phyloP scores from a whole-genome alignment of 2,797 vertebrate species.

The Melanogrammus aeglefinus region DNA sequence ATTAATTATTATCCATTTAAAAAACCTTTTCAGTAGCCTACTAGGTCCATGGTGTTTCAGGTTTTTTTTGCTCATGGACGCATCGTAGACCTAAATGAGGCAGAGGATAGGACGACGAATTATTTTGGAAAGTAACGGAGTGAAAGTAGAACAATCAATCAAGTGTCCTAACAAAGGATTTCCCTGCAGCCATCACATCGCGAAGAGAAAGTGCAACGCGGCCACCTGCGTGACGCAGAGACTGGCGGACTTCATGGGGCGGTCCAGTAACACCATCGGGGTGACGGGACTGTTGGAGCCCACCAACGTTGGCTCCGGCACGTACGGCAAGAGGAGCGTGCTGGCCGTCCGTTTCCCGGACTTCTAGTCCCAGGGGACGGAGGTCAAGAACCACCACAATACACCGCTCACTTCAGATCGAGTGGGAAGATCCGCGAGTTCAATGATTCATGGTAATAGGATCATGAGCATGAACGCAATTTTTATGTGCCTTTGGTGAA shows the following conservation, averaged over 20 bases:
- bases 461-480: neutral
- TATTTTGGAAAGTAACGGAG: neutral
- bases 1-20: neutral
- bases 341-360: slow-evolving; percentile 36
- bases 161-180: neutral
- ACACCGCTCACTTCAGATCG: neutral
- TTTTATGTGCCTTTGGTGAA: neutral
- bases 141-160: neutral
- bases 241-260: slow-evolving; percentile 85
- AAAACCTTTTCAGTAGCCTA: no score
- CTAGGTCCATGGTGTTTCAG: no score
- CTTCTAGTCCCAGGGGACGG: neutral
- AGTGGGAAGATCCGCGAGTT: neutral
- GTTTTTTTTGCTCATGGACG: no score
- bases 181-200: slow-evolving; percentile 68
- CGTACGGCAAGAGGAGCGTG: slow-evolving; percentile 84
- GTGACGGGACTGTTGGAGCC: slow-evolving; percentile 39
- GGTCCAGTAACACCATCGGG: slow-evolving; percentile 80
- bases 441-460: neutral
- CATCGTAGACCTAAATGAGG: no score
- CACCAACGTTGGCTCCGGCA: slow-evolving; percentile 84
- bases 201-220: slow-evolving; percentile 87
- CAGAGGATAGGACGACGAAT: neutral
- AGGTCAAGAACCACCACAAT: neutral
- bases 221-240: slow-evolving; percentile 89